A percentile compares a stretch with the other conserved stretches of the same genome.
phyloP scores from a whole-genome alignment of 2,888 invertebrate genomes.

The Limenitis camilla region DNA sequence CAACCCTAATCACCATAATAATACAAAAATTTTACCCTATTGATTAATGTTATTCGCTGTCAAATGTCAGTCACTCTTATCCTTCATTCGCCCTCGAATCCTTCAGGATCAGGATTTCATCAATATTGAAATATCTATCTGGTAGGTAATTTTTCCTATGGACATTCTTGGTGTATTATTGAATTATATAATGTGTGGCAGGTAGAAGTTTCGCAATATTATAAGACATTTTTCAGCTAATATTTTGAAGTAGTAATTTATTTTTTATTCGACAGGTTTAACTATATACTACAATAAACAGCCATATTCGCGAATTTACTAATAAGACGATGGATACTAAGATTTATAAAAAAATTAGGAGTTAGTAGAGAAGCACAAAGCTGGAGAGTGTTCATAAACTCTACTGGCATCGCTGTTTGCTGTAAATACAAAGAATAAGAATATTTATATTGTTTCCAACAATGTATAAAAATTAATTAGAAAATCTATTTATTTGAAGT shows the following conservation, averaged over 20 bases:
- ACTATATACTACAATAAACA: no score
- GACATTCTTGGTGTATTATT: background rate
- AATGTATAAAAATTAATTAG: background rate
- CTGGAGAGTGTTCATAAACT: constrained; percentile 1
- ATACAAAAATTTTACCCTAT: constrained; percentile 1
- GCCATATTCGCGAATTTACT: no score
- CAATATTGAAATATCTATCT: background rate
- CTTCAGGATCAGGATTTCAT: background rate
- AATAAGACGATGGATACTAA: no score
- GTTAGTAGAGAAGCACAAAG: constrained; percentile 1
- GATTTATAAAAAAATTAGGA: no score
- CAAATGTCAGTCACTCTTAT: constrained; percentile 9
- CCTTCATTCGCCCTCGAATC: constrained; percentile 8
- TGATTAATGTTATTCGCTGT: constrained; percentile 14
- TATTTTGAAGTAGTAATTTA: no score
- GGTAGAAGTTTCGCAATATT: no score
- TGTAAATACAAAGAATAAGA: constrained; percentile 4
- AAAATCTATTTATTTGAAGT: background rate
- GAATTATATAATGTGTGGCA: background rate
- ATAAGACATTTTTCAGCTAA: no score
- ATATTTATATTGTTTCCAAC: background rate
- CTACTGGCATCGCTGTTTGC: background rate
- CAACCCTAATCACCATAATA: background rate
- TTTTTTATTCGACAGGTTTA: no score
- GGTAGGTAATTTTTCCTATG: background rate